phyloP scores from a whole-genome alignment of 2,113 vertebrate genomes.

The Nothocercus nigrocapillus region DNA sequence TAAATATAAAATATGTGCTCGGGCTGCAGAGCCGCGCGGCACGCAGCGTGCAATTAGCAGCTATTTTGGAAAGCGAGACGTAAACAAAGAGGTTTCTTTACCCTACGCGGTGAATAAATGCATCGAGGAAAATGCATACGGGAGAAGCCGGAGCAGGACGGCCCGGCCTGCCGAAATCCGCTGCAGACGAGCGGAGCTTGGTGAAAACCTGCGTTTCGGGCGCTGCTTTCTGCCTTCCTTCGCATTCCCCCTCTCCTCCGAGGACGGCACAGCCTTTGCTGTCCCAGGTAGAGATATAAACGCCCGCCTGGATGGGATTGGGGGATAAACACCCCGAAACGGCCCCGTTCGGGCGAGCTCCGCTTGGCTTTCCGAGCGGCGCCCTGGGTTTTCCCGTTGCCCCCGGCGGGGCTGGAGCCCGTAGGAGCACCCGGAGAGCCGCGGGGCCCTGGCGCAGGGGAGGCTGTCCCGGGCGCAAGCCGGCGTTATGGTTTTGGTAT shows the following conservation, averaged over 20 bases:
- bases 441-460: background rate
- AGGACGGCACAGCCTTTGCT: background rate
- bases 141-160: background rate
- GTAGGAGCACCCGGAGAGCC: background rate
- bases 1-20: background rate
- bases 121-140: background rate
- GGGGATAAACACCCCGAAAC: accelerated
- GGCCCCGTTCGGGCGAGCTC: accelerated
- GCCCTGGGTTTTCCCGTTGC: background rate
- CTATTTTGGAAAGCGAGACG: background rate
- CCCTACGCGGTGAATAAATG: background rate
- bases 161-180: background rate
- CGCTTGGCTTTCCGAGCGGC: accelerated
- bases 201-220: too few species aligned
- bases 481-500: background rate
- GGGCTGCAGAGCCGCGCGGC: background rate
- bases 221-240: accelerated
- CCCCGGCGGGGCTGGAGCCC: background rate
- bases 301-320: background rate
- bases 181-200: background rate
- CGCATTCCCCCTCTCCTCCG: background rate
- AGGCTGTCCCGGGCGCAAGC: background rate
- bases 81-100: background rate
- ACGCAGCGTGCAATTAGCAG: background rate
- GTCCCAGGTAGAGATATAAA: accelerated